Base-by-base conservation (phyloP, 1,140 invertebrate species). In the Agrypnia vestita region DNA sequence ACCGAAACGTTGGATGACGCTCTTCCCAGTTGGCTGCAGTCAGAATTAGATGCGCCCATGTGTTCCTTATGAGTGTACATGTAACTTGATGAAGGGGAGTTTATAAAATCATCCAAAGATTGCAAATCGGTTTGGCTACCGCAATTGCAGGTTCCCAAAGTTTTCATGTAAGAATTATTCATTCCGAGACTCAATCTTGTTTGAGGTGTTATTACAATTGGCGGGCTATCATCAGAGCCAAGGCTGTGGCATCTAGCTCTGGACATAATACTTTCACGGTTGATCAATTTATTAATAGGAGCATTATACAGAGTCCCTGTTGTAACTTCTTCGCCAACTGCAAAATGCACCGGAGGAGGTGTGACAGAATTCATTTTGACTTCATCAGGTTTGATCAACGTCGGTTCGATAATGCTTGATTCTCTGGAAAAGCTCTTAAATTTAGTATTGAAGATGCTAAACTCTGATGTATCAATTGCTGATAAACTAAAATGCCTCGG, bases 71-170 rank as follows among this genome's bases (percentile, higher is more conserved):
- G 84, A 78, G 88, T 87, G 55, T 89, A 88, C 17, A 86, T 88
- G 80, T 90, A 88, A 84, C 89, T 88, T 80, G 89, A 89, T 74
- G 86, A 87, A 35, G 91, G 89, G 80, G 90, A 91, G 84, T 89
- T 89, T 0, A 89, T 86, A 15, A 43, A 56, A 76, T 91, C 91
- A 73, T 92, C 91, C 73, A 92, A 87, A 0, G 92, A 92, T 53
- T 92, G 91, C 15, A 94, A 85, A 49, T 94, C 94, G 3, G 92
- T 93, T 85, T 94, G 93, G 84, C 93, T 94, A 69, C 93, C 92
- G 84, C 93, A 94, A 76, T 93, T 93, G 84, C 93, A 93, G 77
- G 93, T 93, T 73, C 75, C 85, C 64, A 85, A 82, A 17, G 71
- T 74, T 81, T 84, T 88, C 46, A 84, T 88, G 84, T 84, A 89